Percentiles rank a stretch among this genome's conserved stretches.
These are phyloP conservation scores for Clarias laeviceps DNA, from an alignment of 2,797 vertebrate genomes.

Conservation along the genomic window DNA sequence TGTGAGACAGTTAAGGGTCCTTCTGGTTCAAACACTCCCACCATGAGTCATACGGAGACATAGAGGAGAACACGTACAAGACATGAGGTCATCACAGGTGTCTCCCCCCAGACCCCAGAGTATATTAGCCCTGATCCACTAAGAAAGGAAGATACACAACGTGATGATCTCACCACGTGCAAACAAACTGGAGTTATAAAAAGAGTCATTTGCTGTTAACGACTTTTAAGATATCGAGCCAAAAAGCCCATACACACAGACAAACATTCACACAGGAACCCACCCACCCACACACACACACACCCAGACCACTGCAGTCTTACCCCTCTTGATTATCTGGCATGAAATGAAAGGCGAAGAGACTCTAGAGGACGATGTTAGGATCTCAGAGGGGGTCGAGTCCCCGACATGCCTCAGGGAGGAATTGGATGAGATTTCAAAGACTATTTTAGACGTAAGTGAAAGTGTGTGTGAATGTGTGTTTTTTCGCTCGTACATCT, in stretches of 20 bases:
- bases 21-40: not conserved
- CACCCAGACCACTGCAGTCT: not conserved
- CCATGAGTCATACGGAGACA: not conserved
- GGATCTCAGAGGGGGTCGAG: conserved; percentile 22
- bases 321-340: conserved; percentile 25
- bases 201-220: not conserved
- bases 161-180: not conserved
- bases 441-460: conserved; percentile 2
- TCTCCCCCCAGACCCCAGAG: not conserved
- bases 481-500: conserved; percentile 9
- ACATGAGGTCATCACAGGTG: not conserved
- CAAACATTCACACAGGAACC: not conserved
- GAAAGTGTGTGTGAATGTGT: not conserved
- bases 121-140: not conserved
- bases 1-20: not conserved
- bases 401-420: not conserved
- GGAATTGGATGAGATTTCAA: conserved; percentile 31
- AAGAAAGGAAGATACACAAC: not conserved
- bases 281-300: not conserved
- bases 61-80: not conserved
- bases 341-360: conserved; percentile 27
- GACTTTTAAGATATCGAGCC: not conserved
- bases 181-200: not conserved
- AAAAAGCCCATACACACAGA: not conserved
- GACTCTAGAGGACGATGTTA: conserved; percentile 33